phyloP scores from a whole-genome alignment of 2,797 vertebrate genomes.

The Bovichtus diacanthus region DNA sequence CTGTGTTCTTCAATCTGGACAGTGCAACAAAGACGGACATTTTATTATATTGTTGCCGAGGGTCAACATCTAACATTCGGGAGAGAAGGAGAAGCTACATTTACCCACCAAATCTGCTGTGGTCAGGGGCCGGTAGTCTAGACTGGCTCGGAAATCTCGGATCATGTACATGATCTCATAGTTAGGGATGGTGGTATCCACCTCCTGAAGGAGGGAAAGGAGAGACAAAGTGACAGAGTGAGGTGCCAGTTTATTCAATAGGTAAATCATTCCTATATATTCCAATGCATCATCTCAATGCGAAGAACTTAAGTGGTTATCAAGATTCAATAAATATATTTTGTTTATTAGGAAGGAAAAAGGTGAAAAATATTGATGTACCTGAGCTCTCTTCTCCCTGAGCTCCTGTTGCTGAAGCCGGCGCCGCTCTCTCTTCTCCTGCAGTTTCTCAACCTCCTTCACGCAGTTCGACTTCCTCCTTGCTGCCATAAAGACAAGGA shows the following conservation, averaged over 20 bases:
- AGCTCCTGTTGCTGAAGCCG: constrained; percentile 97
- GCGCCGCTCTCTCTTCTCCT: constrained; percentile 96
- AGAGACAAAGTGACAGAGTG: constrained; percentile 12
- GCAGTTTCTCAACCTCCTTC: constrained; percentile 98
- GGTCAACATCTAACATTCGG: background rate
- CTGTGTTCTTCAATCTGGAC: constrained; percentile 96
- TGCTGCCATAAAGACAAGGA: constrained; percentile 82
- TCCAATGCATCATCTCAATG: background rate
- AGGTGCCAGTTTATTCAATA: background rate
- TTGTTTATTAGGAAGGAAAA: background rate
- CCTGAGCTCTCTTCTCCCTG: constrained; percentile 97
- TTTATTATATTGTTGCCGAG: background rate
- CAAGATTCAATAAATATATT: background rate
- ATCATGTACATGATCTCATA: constrained; percentile 99
- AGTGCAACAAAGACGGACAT: constrained; percentile 14
- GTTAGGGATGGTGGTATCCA: constrained; percentile 96
- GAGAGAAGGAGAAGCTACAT: background rate
- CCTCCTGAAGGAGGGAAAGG: constrained; percentile 84
- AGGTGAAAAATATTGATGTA: constrained; percentile 51
- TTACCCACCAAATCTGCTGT: constrained; percentile 92
- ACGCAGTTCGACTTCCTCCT: constrained; percentile 99
- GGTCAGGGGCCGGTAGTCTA: constrained; percentile 96
- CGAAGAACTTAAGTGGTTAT: background rate
- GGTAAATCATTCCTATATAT: background rate
- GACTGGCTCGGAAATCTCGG: constrained; percentile 95